phyloP scores from a whole-genome alignment of 1,140 invertebrate species.

The Sycophaga agraensis region DNA sequence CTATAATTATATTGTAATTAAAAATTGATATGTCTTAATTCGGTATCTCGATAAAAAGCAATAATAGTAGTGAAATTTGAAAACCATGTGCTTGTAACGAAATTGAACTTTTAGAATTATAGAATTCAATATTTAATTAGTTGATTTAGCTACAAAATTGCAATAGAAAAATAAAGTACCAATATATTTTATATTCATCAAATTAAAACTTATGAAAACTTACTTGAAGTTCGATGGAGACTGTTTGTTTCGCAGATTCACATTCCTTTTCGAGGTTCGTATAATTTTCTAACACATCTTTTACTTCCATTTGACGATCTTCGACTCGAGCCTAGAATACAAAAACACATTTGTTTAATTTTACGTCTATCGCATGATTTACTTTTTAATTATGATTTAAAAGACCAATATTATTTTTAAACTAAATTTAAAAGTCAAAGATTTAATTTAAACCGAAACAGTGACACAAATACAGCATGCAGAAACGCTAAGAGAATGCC shows the following conservation, averaged over 20 bases:
- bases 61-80: not conserved
- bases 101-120: not conserved
- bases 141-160: not conserved
- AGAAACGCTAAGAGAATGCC: too few relatives aligned
- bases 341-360: not conserved
- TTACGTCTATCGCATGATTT: too few relatives aligned
- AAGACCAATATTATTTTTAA: too few relatives aligned
- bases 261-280: conserved; percentile 68
- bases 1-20: conserved; percentile 35
- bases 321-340: conserved; percentile 51
- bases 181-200: too few relatives aligned
- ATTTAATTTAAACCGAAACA: too few relatives aligned
- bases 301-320: conserved; percentile 66
- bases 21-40: conserved; percentile 4
- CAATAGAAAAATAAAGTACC: conserved; percentile 2
- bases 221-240: conserved; percentile 63
- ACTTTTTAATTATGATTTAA: too few relatives aligned
- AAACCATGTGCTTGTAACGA: too few relatives aligned
- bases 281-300: conserved; percentile 69
- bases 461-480: too few relatives aligned
- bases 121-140: not conserved
- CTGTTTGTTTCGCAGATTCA: conserved; percentile 61
- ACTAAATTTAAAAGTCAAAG: too few relatives aligned
- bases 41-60: not conserved
- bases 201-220: conserved; percentile 8